Percentiles rank a stretch among this genome's conserved stretches.
phyloP scores from a whole-genome alignment of 2,888 invertebrate species.

The Trissonchulus latispiculum region DNA sequence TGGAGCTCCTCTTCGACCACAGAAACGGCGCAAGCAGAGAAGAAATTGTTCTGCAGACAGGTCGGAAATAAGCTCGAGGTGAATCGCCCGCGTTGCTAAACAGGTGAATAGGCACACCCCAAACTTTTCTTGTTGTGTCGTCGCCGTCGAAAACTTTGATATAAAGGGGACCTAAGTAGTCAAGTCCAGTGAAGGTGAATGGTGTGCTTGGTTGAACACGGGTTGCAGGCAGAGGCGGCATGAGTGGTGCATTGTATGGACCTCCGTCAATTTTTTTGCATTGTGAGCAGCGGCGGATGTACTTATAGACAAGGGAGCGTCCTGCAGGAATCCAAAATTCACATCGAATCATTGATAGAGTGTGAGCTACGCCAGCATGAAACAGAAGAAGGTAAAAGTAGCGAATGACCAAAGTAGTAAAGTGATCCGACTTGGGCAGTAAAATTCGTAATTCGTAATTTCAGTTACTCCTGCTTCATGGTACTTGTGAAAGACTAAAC shows the following conservation, averaged over 20 bases:
- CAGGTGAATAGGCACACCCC: too few species aligned
- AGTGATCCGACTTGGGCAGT: constrained; percentile 10
- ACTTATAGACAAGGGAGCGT: background rate
- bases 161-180: constrained; percentile 45
- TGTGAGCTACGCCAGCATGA: constrained; percentile 16
- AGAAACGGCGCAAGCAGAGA: too few species aligned
- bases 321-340: constrained; percentile 9
- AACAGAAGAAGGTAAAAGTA: constrained; percentile 5
- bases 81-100: too few species aligned
- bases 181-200: constrained; percentile 36
- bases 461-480: too few species aligned
- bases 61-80: too few species aligned
- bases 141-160: too few species aligned
- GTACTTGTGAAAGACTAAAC: too few species aligned
- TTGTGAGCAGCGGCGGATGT: constrained; percentile 3
- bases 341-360: constrained; percentile 4
- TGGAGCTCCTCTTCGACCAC: too few species aligned
- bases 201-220: constrained; percentile 14
- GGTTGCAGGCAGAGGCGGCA: constrained; percentile 6
- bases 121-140: too few species aligned
- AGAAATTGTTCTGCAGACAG: too few species aligned
- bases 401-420: constrained; percentile 13
- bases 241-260: background rate
- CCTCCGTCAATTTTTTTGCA: background rate
- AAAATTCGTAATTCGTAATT: constrained; percentile 10